Base-by-base conservation (phyloP, 2,888 invertebrate genomes). In the Plagiodera versicolora region DNA sequence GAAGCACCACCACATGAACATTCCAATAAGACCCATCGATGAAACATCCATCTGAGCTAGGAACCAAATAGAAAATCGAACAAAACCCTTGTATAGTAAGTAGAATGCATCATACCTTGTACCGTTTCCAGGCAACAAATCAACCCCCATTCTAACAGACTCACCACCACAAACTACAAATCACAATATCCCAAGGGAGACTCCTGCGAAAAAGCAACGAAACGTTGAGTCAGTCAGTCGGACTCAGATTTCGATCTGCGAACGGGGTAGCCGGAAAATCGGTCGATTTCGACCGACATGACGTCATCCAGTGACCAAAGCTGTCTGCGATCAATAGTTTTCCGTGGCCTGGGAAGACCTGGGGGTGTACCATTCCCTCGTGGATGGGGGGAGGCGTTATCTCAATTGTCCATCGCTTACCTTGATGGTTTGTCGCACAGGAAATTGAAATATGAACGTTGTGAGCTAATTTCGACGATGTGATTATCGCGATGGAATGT, bases 271-370 rank as follows among this genome's bases (percentile, higher is more conserved):
- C 58, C 67, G 66, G 71, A 72, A 70, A 69, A 70, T 67, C 72
- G 71, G 70, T 73, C 75, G 73, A 75, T 76, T 65, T 78, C 78
- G 79, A 77, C 78, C 79, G 74, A 61, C 64, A 70, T 79, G 79
- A 79, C 79, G 78, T 79, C 78, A 78, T 69, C 71, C 67, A 76
- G 73, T 76, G 77, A 76, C 75, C 77, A 70, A 68, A 73, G 69
- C 73, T 70, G 63, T 62, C 67, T 60, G 64, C 74, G 78, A 79
- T 79, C 79, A 79, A 79, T 79, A 79, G 72, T 79, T 78, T 79
- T 77, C 75, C 72, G 61, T 62, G 48, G 57, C 45, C 53, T 58
- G 53, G 45, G 39, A 44, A 28, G 50, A 50, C 16, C 18, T 50
- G 49, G 39, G 51, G 53, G 52, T 57, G 56, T 20, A 55, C 61